Conservation (phyloP, 2,797 vertebrate genomes). For the Pipistrellus nathusii region DNA sequence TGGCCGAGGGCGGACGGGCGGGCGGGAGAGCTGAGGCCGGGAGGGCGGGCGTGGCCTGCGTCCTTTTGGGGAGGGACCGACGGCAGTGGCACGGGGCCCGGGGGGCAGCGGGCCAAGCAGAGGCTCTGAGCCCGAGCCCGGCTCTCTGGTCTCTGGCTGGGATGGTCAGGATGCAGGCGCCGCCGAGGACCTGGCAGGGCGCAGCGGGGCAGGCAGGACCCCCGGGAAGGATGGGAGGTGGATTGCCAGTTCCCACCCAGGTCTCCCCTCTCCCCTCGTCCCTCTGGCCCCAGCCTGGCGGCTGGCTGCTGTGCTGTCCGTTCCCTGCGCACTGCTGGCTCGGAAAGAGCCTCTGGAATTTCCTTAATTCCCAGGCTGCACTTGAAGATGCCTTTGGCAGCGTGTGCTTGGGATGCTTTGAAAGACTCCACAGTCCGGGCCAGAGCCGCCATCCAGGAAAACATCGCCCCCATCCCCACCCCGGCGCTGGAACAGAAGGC, state of each 20-base stretch:
- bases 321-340: neutral
- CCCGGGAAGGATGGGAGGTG: no score
- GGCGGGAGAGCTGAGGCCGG: accelerated
- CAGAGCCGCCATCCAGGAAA: constrained; percentile 28
- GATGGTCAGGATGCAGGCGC: neutral
- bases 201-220: neutral
- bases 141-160: neutral
- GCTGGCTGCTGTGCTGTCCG: accelerated
- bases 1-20: accelerated
- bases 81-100: neutral
- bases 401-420: neutral
- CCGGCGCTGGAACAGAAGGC: neutral
- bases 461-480: neutral
- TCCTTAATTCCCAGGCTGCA: constrained; percentile 16
- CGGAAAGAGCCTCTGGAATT: constrained; percentile 60
- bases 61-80: constrained; percentile 50
- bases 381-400: neutral
- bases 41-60: neutral
- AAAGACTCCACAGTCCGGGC: constrained; percentile 49
- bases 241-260: neutral
- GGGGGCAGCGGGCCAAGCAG: neutral
- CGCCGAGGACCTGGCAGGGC: accelerated
- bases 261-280: no score
- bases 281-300: accelerated
- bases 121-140: neutral